Base-by-base conservation (phyloP, 2,797 vertebrate species). In the Rhinophrynus dorsalis region DNA sequence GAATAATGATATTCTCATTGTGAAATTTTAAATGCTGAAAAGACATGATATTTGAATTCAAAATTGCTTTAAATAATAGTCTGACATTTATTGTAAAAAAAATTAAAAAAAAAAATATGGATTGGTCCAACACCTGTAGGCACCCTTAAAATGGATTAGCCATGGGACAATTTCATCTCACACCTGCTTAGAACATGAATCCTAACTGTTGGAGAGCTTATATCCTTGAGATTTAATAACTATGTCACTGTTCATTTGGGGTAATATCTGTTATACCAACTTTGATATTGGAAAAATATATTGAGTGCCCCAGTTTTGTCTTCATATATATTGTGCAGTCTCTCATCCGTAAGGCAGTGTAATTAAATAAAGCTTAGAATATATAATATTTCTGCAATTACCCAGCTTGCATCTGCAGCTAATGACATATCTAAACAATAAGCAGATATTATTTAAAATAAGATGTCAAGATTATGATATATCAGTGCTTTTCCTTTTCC, bases 231-330 rank as follows among this genome's bases (percentile, higher is more conserved):
- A 73, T 73, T 48, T 73, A 73, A 73, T 73, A 73, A 73, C 60
- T 66, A 67, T 73, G 70, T 73, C 70, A 73, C n/a, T 73, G 62
- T 60, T 73, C 62, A 73, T 73, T 73, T 66, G 12, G 20, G 32
- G 38, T 5, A 47, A 48, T 62, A 73, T 73, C 70, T 45, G 62
- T 73, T 66, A 73, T 29, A 40, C 55, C 37, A 67, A 42, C 45
- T 50, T 65, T 52, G 27, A 60, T 67, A 66, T 67, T 67, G 26
- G 30, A 54, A 37, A 60, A n/a, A 24, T 45, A 33, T 60, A 59
- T 60, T 47, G 47, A 60, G 33, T 73, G 48, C 12, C 40, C 45
- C 37, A 45, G 26, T 47, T 71, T 54, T 51, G 58, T 72, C 35
- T 72, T 7, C 38, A 52, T 58, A 57, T 27, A 57, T 40, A 29